Evolutionary conservation across 1,140 invertebrate genomes (phyloP).

Genomic region (Lordiphosa clarofinis): DNA sequence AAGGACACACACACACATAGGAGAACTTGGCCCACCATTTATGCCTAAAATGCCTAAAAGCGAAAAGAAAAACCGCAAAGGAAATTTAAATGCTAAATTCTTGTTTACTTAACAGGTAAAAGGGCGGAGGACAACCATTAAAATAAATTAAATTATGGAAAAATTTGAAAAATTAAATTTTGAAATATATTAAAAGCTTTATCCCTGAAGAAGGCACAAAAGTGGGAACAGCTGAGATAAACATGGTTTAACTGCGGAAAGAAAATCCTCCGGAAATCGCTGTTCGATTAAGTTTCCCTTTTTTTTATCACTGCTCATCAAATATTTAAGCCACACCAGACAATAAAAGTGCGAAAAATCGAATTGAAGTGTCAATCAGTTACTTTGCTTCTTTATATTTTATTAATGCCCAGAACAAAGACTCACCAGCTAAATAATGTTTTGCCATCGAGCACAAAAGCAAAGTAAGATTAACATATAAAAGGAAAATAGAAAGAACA

Average conservation of each 20-base stretch:
- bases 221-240: too few relatives aligned
- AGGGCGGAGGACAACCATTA: constrained; percentile 15
- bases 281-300: too few relatives aligned
- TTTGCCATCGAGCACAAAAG: constrained; percentile 22
- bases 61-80: not conserved
- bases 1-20: constrained; percentile 34
- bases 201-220: too few relatives aligned
- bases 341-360: not conserved
- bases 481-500: not conserved
- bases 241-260: too few relatives aligned
- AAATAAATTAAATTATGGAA: not conserved
- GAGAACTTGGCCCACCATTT: too few relatives aligned
- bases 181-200: too few relatives aligned
- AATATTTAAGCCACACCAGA: constrained; percentile 1
- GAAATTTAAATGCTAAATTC: constrained; percentile 37
- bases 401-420: constrained; percentile 39
- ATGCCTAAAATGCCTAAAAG: constrained; percentile 13
- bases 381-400: constrained; percentile 46
- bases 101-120: constrained; percentile 21
- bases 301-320: not conserved
- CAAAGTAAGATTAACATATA: constrained; percentile 1
- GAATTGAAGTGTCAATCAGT: constrained; percentile 22
- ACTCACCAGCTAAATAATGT: constrained; percentile 43
- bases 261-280: too few relatives aligned
- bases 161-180: too few relatives aligned